Base-by-base conservation (phyloP, 2,888 invertebrate genomes). In the Thera britannica region DNA sequence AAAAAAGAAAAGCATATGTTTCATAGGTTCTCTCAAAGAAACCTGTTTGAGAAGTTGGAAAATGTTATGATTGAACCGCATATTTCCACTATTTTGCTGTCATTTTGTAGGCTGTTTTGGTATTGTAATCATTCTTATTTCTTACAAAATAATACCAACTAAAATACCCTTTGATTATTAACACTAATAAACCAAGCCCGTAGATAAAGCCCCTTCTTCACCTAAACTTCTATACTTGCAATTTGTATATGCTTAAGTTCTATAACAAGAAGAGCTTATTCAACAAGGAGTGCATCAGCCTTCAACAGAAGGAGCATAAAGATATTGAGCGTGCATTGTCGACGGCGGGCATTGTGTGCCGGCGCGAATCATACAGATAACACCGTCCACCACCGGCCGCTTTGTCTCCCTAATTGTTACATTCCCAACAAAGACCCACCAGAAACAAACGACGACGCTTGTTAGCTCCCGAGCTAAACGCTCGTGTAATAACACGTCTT, bases 301-400 rank as follows among this genome's bases (percentile, higher is more conserved):
- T 85, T 85, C 83, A 84, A 74, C 80, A 84, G 80, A 85, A 88
- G 85, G 84, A 86, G 85, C 86, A 86, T 90, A 91, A 92, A 90
- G 91, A 93, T 90, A 91, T 92, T 89, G 90, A 89, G 88, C 83
- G 83, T 83, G 89, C 88, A 90, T 91, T 92, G 91, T 91, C 80
- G 85, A 76, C 78, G 72, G 73, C 79, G 71, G 81, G 36, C 78
- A 87, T 90, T 89, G 90, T 91, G 77, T 77, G 68, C 82, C 77
- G 79, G 80, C 80, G 82, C 80, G 88, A 84, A 83, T 81, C 83
- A 81, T 71, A 74, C 79, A 79, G 90, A 89, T 90, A 90, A 86
- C 88, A 77, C 83, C 85, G 82, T 80, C 82, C 87, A 81, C 81
- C 82, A 79, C 83, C 83, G 83, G 80, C 82, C 83, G 82, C 86